Percentiles rank a stretch among this genome's conserved stretches.
phyloP scores from a whole-genome alignment of 2,113 vertebrate species.

The Galemys pyrenaicus region DNA sequence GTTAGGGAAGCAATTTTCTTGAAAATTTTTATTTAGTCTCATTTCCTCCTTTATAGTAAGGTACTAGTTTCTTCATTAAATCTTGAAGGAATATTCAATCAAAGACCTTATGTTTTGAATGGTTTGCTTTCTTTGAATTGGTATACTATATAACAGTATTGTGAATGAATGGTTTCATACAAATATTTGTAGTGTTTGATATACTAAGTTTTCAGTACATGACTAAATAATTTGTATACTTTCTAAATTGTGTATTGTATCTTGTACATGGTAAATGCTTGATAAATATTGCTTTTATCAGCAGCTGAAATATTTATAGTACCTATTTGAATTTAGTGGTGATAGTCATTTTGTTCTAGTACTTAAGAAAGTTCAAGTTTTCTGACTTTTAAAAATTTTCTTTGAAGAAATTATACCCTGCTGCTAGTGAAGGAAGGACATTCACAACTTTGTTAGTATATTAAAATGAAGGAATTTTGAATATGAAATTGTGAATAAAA shows the following conservation, averaged over 20 bases:
- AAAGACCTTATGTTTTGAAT: not conserved
- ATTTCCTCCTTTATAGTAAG: not conserved
- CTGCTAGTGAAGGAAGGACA: not conserved
- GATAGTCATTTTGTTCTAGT: not conserved
- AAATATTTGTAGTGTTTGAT: not conserved
- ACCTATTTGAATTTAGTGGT: not conserved
- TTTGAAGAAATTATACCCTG: conserved; percentile 2
- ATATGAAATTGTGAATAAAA: not conserved
- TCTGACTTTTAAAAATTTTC: not conserved
- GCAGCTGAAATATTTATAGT: not conserved
- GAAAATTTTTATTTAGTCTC: conserved; percentile 42
- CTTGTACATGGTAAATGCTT: not conserved
- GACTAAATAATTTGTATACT: not conserved
- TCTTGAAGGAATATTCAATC: not conserved
- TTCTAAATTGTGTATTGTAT: not conserved
- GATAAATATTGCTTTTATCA: not conserved
- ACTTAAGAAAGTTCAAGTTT: not conserved
- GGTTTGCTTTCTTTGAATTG: not conserved
- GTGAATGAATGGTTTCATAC: not conserved
- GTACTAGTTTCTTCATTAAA: conserved; percentile 19
- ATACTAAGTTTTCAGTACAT: not conserved
- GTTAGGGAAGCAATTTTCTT: conserved; percentile 39
- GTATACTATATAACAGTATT: not conserved
- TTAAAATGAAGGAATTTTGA: not conserved
- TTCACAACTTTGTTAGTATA: not conserved